Evolutionary conservation across 2,888 invertebrate genomes (phyloP), one percentile per base, ranked within the genome.

Genomic region (Campoletis raptor): DNA sequence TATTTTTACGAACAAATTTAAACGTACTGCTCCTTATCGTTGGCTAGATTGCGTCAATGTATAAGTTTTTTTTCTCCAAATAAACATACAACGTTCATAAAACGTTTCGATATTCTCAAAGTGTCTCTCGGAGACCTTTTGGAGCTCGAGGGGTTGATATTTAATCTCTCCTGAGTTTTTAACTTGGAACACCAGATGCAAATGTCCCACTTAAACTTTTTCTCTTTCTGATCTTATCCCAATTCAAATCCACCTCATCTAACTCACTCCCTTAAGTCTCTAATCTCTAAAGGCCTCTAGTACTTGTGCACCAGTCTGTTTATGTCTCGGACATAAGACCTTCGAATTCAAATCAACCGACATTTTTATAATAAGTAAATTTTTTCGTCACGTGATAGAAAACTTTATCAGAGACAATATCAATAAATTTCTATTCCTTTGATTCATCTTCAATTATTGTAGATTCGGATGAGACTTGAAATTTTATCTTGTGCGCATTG

Each of bases 191-290:
- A 85, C 77, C 85, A 85, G 85, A 85, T 81, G 85, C 73, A 67
- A 85, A 78, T 73, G 77, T 24, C 54, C n/a, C 42, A 36, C 76
- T 45, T 36, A 8, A 36, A 36, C 37, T 36, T 54, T 15, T 30
- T 67, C 40, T 21, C 69, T n/a, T 30, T 67, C 66, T 18, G 67
- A 77, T 81, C 77, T 85, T 82, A 82, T 82, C 78, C 78, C 73
- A 81, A 85, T 82, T 85, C 73, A 64, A 74, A 82, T 82, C 61
- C 78, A 69, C 48, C 78, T 85, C 78, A 82, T 82, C 81, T 73
- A 64, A 37, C 78, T 81, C 64, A 36, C 66, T 81, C 66, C 48
- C 66, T 77, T 67, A 48, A 66, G 54, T 70, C 70, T 21, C 48
- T 76, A 52, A 18, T 48, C 48, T 48, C 18, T 18, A 5, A 6